phyloP scores from a whole-genome alignment of 2,113 vertebrate genomes.

The Eulacestoma nigropectus region DNA sequence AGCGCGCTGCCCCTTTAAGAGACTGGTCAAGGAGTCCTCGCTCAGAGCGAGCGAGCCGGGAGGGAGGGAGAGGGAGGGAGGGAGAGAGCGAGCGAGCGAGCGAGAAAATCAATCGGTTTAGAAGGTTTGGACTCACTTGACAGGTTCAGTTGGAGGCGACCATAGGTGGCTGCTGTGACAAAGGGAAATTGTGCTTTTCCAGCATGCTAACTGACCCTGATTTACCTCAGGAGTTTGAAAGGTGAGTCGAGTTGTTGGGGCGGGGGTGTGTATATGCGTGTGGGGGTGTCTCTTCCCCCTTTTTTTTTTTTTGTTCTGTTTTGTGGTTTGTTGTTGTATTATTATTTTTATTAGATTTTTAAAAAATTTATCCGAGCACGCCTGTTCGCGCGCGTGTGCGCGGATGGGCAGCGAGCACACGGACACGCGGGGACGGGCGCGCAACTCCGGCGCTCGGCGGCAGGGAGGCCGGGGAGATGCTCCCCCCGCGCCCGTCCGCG shows the following conservation, averaged over 20 bases:
- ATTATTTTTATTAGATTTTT: background rate
- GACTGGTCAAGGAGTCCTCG: conserved; percentile 81
- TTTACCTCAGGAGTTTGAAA: conserved; percentile 98
- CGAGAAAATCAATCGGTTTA: conserved; percentile 81
- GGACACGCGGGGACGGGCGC: conserved; percentile 20
- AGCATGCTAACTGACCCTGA: conserved; percentile 99
- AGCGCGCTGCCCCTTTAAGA: conserved; percentile 93
- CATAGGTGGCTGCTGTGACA: conserved; percentile 89
- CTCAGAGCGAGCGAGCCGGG: conserved; percentile 60
- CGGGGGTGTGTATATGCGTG: background rate
- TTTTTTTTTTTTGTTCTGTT: background rate
- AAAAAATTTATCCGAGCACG: background rate
- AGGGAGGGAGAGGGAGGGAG: conserved; percentile 47
- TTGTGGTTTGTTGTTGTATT: background rate
- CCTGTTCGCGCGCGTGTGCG: background rate
- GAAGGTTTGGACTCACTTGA: conserved; percentile 91
- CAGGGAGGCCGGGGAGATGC: conserved; percentile 20
- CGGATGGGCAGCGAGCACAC: background rate
- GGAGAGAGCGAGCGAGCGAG: background rate
- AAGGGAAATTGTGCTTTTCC: conserved; percentile 83
- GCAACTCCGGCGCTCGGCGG: conserved; percentile 20
- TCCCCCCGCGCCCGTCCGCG: background rate
- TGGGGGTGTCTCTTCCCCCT: background rate
- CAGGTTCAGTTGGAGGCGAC: conserved; percentile 85
- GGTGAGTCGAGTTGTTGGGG: conserved; percentile 78